Conservation (phyloP, 2,888 invertebrate species). For the Lamellibrachia satsuma region DNA sequence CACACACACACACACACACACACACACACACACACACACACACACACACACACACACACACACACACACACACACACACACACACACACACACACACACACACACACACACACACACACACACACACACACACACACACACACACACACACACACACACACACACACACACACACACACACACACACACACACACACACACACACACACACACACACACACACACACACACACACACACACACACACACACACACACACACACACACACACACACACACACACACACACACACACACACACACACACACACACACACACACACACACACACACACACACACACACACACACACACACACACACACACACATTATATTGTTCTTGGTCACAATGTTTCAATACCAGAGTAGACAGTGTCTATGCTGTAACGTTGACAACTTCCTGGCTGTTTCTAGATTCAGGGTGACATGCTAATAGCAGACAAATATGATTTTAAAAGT, state of each 20-base stretch:
- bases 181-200: constrained; percentile 19
- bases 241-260: constrained; percentile 1
- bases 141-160: constrained; percentile 18
- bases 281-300: constrained; percentile 18
- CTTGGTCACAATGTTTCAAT: too few species aligned
- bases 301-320: constrained; percentile 18
- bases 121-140: constrained; percentile 18
- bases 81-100: constrained; percentile 11
- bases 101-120: constrained; percentile 9
- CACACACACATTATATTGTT: too few species aligned
- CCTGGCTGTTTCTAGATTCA: too few species aligned
- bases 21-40: too few species aligned
- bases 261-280: constrained; percentile 18
- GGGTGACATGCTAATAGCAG: too few species aligned
- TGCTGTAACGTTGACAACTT: too few species aligned
- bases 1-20: too few species aligned
- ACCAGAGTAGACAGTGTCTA: too few species aligned
- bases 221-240: constrained; percentile 9
- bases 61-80: constrained; percentile 19
- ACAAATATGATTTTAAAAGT: too few species aligned
- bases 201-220: constrained; percentile 14
- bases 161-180: constrained; percentile 14
- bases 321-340: constrained; percentile 17
- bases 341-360: constrained; percentile 27
- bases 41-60: too few species aligned